Percentiles rank a stretch among this genome's conserved stretches.
Conservation (phyloP, 2,888 invertebrate species). For the Trachelus tabidus region DNA sequence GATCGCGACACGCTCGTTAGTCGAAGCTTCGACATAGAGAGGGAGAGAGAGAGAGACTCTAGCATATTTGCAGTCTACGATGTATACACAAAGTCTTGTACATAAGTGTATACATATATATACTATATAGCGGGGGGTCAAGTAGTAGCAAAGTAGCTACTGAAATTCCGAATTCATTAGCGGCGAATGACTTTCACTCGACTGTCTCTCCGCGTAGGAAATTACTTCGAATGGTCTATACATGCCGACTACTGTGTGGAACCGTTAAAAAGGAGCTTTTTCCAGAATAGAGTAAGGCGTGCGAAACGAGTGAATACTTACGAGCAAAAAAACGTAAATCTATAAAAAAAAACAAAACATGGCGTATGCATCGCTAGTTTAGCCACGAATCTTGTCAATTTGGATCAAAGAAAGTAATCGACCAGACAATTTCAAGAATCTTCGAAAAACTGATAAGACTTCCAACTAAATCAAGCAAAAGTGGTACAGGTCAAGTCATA, state of each 20-base stretch:
- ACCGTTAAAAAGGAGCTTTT: background rate
- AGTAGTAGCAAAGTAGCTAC: constrained; percentile 33
- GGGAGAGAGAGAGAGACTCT: background rate
- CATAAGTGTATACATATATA: background rate
- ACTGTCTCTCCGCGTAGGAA: constrained; percentile 16
- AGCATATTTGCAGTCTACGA: background rate
- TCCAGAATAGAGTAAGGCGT: background rate
- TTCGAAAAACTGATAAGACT: background rate
- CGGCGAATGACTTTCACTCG: constrained; percentile 32
- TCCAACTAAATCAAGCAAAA: background rate
- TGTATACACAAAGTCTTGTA: background rate
- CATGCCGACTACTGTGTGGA: background rate
- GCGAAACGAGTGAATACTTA: background rate
- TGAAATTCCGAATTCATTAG: constrained; percentile 33
- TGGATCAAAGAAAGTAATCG: background rate
- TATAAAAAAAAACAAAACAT: background rate
- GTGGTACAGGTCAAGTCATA: background rate
- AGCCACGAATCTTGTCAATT: background rate
- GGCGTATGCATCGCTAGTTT: background rate
- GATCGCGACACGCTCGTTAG: background rate
- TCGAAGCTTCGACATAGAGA: background rate
- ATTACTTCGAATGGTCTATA: background rate
- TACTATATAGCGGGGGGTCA: constrained; percentile 18
- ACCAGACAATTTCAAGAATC: background rate
- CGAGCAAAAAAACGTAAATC: background rate